These are phyloP conservation scores for Sepioteuthis lessoniana DNA, from an alignment of 2,888 invertebrate species.

Conservation along the genomic window DNA sequence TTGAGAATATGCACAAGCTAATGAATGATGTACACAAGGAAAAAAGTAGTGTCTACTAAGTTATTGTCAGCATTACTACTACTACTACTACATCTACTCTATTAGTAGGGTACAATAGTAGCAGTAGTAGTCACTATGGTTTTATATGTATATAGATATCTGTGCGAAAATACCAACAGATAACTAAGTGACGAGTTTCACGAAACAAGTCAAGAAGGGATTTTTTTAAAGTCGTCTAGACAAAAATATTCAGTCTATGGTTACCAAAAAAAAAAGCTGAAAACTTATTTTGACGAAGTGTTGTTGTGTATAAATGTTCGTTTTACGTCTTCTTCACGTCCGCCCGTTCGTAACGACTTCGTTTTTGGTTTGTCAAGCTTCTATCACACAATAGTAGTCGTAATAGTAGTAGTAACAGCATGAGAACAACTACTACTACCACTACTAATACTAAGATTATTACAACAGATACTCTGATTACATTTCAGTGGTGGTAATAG, in stretches of 20 bases:
- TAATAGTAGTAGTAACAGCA: not conserved
- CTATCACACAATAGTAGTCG: not conserved
- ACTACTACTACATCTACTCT: not conserved
- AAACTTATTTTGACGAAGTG: not conserved
- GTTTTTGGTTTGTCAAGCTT: constrained; percentile 33
- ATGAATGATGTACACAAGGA: not conserved
- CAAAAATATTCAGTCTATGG: not conserved
- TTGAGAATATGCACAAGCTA: not conserved
- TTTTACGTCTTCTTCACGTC: constrained; percentile 10
- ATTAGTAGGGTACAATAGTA: not conserved
- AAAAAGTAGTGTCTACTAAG: not conserved
- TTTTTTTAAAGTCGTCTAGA: not conserved
- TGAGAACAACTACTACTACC: not conserved
- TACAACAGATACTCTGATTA: not conserved
- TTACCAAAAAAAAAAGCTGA: not conserved
- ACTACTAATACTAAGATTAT: not conserved
- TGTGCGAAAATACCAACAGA: not conserved
- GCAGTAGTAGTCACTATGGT: not conserved
- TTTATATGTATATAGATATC: not conserved
- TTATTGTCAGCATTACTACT: not conserved
- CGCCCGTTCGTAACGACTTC: constrained; percentile 20
- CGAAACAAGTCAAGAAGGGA: not conserved
- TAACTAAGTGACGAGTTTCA: not conserved
- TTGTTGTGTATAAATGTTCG: not conserved
- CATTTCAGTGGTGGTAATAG: not conserved